phyloP scores from a whole-genome alignment of 53 echinoderm and acorn worm genomes.

The Crossaster papposus region DNA sequence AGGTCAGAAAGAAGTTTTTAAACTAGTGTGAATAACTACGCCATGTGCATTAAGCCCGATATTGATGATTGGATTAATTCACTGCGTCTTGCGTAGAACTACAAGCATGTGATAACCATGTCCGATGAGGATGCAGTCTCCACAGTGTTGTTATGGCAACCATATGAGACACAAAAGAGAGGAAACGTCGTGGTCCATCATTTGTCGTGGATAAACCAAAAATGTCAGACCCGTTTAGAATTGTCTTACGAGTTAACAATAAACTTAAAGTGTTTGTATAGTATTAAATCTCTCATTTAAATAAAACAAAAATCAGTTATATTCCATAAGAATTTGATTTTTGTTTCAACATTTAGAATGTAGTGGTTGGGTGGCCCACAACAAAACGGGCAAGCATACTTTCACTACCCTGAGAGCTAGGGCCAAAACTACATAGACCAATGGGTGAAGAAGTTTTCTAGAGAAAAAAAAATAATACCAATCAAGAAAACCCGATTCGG shows the following conservation, averaged over 20 bases:
- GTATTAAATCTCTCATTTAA: neutral
- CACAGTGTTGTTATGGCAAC: slow-evolving; percentile 21
- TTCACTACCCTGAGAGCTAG: no score
- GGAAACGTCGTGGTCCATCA: neutral
- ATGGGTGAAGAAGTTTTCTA: no score
- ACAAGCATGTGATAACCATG: neutral
- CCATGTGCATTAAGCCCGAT: neutral
- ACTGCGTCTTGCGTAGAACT: neutral
- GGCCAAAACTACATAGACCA: no score
- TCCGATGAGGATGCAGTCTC: neutral
- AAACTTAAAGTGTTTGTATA: neutral
- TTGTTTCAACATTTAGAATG: no score
- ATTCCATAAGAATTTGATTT: no score
- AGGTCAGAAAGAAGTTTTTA: neutral
- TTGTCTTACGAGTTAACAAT: neutral
- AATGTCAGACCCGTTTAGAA: neutral
- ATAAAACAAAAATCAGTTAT: no score
- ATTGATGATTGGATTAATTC: neutral
- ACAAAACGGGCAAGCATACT: no score
- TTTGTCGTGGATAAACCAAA: neutral
- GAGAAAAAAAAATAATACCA: no score
- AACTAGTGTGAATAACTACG: neutral
- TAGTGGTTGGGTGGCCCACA: no score
- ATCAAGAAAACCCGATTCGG: no score
- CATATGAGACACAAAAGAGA: neutral